phyloP scores from a whole-genome alignment of 2,113 vertebrate species.

The Dipodomys merriami region DNA sequence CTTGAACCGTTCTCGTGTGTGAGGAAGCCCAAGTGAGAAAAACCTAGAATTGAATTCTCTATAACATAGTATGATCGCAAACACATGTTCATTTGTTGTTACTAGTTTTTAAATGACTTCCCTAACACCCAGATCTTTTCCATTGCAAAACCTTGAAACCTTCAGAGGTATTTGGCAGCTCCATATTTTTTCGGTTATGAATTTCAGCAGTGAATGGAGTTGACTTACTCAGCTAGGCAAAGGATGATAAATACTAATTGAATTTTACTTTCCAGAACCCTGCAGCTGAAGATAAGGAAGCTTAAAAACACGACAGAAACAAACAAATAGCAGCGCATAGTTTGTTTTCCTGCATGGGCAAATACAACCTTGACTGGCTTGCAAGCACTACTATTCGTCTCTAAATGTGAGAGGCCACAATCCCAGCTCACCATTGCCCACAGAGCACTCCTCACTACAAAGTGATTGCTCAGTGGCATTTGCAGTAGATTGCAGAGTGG shows the following conservation, averaged over 20 bases:
- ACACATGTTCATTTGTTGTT: conserved; percentile 10
- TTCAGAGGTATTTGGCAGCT: conserved; percentile 62
- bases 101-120: background rate
- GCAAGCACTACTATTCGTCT: background rate
- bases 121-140: background rate
- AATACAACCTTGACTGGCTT: conserved; percentile 5
- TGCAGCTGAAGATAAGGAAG: conserved; percentile 78
- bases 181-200: conserved; percentile 54
- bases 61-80: conserved; percentile 44
- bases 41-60: background rate
- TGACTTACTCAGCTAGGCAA: conserved; percentile 68
- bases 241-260: conserved; percentile 81
- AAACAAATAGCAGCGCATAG: conserved; percentile 62
- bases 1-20: background rate
- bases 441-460: background rate
- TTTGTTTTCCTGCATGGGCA: conserved; percentile 57
- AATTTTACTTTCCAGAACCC: conserved; percentile 77
- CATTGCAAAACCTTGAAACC: conserved; percentile 60
- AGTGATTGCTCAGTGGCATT: conserved; percentile 68
- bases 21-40: background rate
- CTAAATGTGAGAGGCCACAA: conserved; percentile 53
- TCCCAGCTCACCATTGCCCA: conserved; percentile 31
- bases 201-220: conserved; percentile 71
- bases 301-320: conserved; percentile 75
- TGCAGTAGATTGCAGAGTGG: conserved; percentile 38